Percentiles rank a stretch among this genome's conserved stretches.
These are phyloP conservation scores for Horisme vitalbata DNA, from an alignment of 2,888 invertebrate species.

Conservation along the genomic window DNA sequence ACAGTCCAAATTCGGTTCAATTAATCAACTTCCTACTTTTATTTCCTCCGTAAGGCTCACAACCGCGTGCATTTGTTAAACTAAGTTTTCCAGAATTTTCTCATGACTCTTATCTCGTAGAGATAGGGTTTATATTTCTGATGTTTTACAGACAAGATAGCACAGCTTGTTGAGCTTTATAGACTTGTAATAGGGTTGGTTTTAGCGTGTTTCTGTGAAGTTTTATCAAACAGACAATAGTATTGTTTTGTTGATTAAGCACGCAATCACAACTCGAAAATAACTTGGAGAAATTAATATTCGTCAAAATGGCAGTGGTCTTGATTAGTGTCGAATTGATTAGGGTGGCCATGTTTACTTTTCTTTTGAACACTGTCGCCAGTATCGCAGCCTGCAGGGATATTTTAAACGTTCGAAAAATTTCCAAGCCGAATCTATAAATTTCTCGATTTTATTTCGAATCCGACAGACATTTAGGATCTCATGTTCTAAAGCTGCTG, in stretches of 20 bases:
- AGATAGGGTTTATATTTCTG: conserved; percentile 9
- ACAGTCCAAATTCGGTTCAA: conserved; percentile 8
- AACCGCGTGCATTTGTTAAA: too few species aligned
- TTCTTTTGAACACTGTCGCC: too few species aligned
- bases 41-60: neutral
- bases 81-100: too few species aligned
- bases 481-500: too few species aligned
- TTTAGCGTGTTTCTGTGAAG: neutral
- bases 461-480: too few species aligned
- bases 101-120: too few species aligned
- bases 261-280: conserved; percentile 73
- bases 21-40: conserved; percentile 11
- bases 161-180: neutral
- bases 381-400: too few species aligned
- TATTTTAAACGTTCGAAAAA: too few species aligned
- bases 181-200: neutral
- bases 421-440: too few species aligned
- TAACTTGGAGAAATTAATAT: conserved; percentile 74
- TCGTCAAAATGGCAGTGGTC: conserved; percentile 65
- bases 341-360: conserved; percentile 8
- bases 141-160: neutral
- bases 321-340: conserved; percentile 53
- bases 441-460: too few species aligned
- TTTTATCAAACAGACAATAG: conserved; percentile 36
- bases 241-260: conserved; percentile 60